These are phyloP conservation scores for Nymphalis urticae DNA, from an alignment of 2,888 invertebrate genomes.

Conservation along the genomic window DNA sequence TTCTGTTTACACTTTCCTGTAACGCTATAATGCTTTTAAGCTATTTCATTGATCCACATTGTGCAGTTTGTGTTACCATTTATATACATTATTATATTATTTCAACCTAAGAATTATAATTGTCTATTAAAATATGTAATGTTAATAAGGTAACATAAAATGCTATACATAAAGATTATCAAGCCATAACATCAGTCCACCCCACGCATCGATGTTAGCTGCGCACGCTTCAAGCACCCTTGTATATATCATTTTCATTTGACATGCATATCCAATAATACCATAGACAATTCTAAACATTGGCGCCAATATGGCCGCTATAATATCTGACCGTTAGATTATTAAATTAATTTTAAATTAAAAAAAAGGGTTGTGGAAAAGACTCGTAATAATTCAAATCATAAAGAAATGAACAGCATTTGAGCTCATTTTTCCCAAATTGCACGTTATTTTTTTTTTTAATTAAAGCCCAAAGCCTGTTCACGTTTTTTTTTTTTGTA, in stretches of 20 bases:
- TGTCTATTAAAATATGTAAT: not conserved
- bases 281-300: constrained; percentile 32
- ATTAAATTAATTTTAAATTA: constrained; percentile 39
- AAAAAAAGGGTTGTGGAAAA: constrained; percentile 77
- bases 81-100: not conserved
- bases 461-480: constrained; percentile 41
- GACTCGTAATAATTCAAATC: constrained; percentile 52
- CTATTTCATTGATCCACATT: constrained; percentile 28
- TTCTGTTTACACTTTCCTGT: constrained; percentile 19
- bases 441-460: constrained; percentile 38
- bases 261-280: constrained; percentile 40
- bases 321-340: constrained; percentile 36
- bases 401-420: constrained; percentile 51
- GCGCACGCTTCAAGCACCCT: constrained; percentile 54
- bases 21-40: constrained; percentile 32
- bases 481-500: constrained; percentile 50
- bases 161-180: constrained; percentile 24
- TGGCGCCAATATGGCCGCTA: constrained; percentile 32
- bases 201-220: constrained; percentile 52
- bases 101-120: not conserved
- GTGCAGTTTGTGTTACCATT: constrained; percentile 33
- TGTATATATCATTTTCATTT: constrained; percentile 42
- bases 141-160: constrained; percentile 31
- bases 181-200: constrained; percentile 38
- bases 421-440: constrained; percentile 45